Conservation (phyloP, 2,113 vertebrate genomes). For the Verasper variegatus region DNA sequence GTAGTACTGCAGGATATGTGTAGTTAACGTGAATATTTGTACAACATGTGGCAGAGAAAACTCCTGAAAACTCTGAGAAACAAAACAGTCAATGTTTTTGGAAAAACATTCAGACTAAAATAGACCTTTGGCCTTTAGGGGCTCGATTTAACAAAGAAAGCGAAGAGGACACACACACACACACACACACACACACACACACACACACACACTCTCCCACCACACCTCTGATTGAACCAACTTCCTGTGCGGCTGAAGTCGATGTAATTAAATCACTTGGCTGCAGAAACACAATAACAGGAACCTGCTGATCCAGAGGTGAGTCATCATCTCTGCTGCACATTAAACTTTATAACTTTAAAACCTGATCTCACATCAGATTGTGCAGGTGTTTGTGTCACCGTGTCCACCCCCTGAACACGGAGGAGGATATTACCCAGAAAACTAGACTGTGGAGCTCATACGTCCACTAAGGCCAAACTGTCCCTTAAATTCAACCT, state of each 20-base stretch:
- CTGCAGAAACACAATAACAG: constrained; percentile 51
- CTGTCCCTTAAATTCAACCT: too few species aligned
- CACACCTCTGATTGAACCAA: constrained; percentile 44
- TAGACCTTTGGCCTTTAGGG: too few species aligned
- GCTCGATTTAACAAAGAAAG: too few species aligned
- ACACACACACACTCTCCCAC: constrained; percentile 20
- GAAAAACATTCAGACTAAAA: constrained; percentile 35
- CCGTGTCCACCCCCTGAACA: too few species aligned
- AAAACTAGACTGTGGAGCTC: background rate
- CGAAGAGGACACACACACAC: too few species aligned
- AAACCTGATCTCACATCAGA: too few species aligned
- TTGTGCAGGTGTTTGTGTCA: too few species aligned
- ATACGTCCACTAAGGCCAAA: background rate
- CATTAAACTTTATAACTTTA: background rate
- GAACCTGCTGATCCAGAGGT: constrained; percentile 16
- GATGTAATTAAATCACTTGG: constrained; percentile 12
- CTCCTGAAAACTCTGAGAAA: constrained; percentile 16
- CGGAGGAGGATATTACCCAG: too few species aligned
- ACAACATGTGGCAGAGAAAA: background rate
- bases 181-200: too few species aligned
- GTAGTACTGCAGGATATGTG: background rate
- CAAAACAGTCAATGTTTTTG: constrained; percentile 36
- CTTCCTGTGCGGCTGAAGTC: constrained; percentile 43
- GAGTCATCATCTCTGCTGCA: background rate
- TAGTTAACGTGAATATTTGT: too few species aligned